These are phyloP conservation scores for Aspiorhynchus laticeps DNA, from an alignment of 2,113 vertebrate species.

Conservation along the genomic window DNA sequence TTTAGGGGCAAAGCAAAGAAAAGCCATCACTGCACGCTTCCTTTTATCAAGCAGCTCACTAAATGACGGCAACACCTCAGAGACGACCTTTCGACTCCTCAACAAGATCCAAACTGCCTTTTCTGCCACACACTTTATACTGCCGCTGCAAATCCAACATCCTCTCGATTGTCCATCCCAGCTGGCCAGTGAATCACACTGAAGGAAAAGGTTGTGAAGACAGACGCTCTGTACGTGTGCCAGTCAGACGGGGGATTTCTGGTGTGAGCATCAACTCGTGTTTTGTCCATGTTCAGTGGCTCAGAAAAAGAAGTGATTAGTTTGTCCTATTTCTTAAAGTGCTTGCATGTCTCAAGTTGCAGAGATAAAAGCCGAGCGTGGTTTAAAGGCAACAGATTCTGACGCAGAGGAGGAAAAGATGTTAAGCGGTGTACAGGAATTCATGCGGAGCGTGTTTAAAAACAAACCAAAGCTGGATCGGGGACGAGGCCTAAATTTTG, in stretches of 20 bases:
- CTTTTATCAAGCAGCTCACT: not conserved
- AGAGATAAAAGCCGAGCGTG: conserved; percentile 67
- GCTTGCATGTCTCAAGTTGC: conserved; percentile 71
- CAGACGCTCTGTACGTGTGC: conserved; percentile 63
- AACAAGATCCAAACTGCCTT: not conserved
- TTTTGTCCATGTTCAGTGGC: conserved; percentile 74
- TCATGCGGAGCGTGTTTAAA: conserved; percentile 64
- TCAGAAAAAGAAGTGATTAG: conserved; percentile 72
- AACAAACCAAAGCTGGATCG: conserved; percentile 62
- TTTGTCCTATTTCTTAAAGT: conserved; percentile 71
- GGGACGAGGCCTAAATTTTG: conserved; percentile 49
- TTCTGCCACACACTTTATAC: not conserved
- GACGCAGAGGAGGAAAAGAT: conserved; percentile 58
- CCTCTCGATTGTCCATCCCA: conserved; percentile 44
- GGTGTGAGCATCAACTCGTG: conserved; percentile 59
- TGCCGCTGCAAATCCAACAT: not conserved
- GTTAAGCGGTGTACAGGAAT: conserved; percentile 60
- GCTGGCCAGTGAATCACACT: conserved; percentile 63
- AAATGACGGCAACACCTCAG: conserved; percentile 21
- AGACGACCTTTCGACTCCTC: conserved; percentile 42
- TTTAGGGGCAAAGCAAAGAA: conserved; percentile 14
- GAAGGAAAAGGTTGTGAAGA: conserved; percentile 66
- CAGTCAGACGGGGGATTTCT: conserved; percentile 60
- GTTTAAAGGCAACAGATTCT: conserved; percentile 61
- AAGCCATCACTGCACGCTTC: conserved; percentile 1